Conservation (phyloP, 2,113 vertebrate species). For the Coregonus clupeaformis region DNA sequence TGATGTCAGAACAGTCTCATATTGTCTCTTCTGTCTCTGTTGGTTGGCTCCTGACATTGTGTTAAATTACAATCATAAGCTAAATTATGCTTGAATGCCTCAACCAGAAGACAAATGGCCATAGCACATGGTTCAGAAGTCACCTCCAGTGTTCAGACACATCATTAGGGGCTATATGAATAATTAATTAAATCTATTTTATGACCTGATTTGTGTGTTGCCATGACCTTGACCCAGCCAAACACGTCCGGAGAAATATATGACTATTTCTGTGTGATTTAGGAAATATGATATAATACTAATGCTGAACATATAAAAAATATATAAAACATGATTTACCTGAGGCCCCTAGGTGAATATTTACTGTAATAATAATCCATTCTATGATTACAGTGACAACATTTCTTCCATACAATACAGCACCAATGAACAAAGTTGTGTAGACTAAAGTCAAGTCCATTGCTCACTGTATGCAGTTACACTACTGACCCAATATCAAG, state of each 20-base stretch:
- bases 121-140: slow-evolving; percentile 1
- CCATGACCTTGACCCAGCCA: slow-evolving; percentile 21
- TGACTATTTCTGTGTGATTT: neutral
- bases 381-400: slow-evolving; percentile 23
- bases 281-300: neutral
- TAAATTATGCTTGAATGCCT: neutral
- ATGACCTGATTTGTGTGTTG: slow-evolving; percentile 21
- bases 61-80: slow-evolving; percentile 6
- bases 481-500: slow-evolving; percentile 36
- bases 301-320: slow-evolving; percentile 13
- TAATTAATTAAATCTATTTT: slow-evolving; percentile 27
- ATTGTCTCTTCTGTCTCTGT: neutral
- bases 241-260: slow-evolving; percentile 7
- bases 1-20: neutral
- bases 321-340: slow-evolving; percentile 1
- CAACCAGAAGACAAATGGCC: neutral
- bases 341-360: neutral
- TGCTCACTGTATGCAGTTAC: slow-evolving; percentile 42
- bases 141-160: slow-evolving; percentile 11
- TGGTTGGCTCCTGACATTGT: neutral
- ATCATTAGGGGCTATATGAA: slow-evolving; percentile 17
- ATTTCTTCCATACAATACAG: slow-evolving; percentile 8
- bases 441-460: slow-evolving; percentile 9
- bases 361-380: slow-evolving; percentile 17
- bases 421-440: neutral